Base-by-base conservation (phyloP, 2,113 vertebrate genomes). In the Aramus guarauna region DNA sequence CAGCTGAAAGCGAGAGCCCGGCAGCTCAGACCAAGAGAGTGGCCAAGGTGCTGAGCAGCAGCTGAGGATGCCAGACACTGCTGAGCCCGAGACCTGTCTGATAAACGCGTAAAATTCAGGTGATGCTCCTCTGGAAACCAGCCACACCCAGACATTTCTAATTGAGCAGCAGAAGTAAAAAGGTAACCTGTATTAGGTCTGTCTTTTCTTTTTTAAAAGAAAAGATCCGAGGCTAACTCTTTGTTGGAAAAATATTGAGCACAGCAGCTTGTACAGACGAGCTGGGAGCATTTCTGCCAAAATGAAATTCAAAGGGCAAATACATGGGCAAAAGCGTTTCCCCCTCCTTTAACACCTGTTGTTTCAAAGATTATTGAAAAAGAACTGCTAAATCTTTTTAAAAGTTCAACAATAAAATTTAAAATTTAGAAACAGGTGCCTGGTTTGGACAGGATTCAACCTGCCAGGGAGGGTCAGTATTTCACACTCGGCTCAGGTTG, bases 251-350 rank as follows among this genome's bases (percentile, higher is more conserved):
- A 53, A 14, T 8, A 22, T 0, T 5, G 15, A 69, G 62, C 20
- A 2, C 37, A 50, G 56, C 63, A 75, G 4, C 32, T 79, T 21
- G 10, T 1, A 29, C 9, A 29, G 68, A 36, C 45, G 71, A 92
- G 30, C 50, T 9, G 7, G 41, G 50, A 84, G 56, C 11, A 16
- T 7, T 84, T 43, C 58, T 92, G 72, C 79, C 91, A 81, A 85
- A 91, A 71, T 10, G 9, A 53, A 55, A 68, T 29, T 78, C 48
- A 83, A 67, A 63, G 22, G 15, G n/a, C 39, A 80, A 88, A 84
- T 17, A 10, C 41, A 18, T 2, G 1, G 56, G 64, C 15, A 68
- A 82, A 91, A 74, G 2, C 0, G 0, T 9, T 74, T 69, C 30
- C 14, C 5, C 3, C 16, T 55, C n/a, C 75, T 69, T 72, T 81